Base-by-base conservation (phyloP, 2,888 invertebrate genomes). In the Drosophila koepferae region DNA sequence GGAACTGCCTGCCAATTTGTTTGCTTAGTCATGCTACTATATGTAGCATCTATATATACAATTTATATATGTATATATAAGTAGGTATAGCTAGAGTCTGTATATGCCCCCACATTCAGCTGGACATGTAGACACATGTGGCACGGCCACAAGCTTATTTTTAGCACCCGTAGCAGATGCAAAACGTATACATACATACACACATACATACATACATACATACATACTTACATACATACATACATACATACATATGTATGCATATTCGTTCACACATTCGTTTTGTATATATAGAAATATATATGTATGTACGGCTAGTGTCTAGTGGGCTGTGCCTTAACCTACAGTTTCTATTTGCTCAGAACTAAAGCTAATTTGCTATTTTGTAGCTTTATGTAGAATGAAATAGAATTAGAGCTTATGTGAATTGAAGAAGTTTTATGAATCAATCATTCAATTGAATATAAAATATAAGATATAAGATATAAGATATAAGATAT, bases 121-220 rank as follows among this genome's bases (percentile, higher is more conserved):
- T 80, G 76, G 72, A 76, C 68, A 55, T 54, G 68, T 62, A 76
- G 72, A 66, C 78, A 80, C 81, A 78, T 80, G 68, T 75, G 80
- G 82, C 75, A 79, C 54, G 62, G 41, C 65, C 64, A 48, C 44
- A 31, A 61, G 65, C 58, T 53, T 83, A 83, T 83, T 86, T 83
- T 86, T 88, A 83, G 83, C 83, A 77, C 56, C 44, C 55, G 40
- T 49, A 72, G 46, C 72, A 81, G 72, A 80, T 81, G 83, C 74
- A 70, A 58, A 68, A 59, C 74, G 77, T 8, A 62, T 53, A 72
- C 46, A 67, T 14, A 58, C 20, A 59, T 18, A 48, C 20, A 67
- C 16, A 63, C 41, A 58, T 36, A 41, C 31, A 67, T 16, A 34
- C 7, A 34, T 16, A 46, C 36, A 54, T 40, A 16, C 6, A 38